A percentile compares a stretch with the other conserved stretches of the same genome.
Evolutionary conservation across 1,140 invertebrate species (phyloP).

Genomic region (Neuroterus valhalla): DNA sequence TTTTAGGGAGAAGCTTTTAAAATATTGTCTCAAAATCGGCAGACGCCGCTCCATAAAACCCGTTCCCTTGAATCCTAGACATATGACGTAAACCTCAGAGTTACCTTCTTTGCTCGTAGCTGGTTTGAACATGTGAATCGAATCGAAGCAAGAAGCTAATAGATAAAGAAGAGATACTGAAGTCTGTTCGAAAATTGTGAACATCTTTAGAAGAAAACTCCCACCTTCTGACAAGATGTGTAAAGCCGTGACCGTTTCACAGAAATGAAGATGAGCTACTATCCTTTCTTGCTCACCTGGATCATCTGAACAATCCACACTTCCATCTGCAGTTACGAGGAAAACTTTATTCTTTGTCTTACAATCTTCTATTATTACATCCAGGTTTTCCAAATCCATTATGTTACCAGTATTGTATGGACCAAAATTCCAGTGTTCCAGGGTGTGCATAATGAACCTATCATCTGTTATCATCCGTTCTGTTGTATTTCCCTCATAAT

Average conservation of each 20-base stretch:
- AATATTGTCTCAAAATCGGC: conserved; percentile 73
- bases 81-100: conserved; percentile 93
- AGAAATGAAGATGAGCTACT: conserved; percentile 86
- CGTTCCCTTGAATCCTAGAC: conserved; percentile 79
- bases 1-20: conserved; percentile 62
- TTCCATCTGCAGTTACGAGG: conserved; percentile 94
- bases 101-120: conserved; percentile 94
- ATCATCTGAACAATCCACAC: conserved; percentile 88
- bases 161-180: conserved; percentile 89
- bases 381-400: conserved; percentile 81
- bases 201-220: conserved; percentile 92
- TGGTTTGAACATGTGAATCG: conserved; percentile 89
- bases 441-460: conserved; percentile 86
- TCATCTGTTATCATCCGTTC: conserved; percentile 89
- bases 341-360: conserved; percentile 69
- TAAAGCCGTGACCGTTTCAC: conserved; percentile 87
- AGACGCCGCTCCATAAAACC: conserved; percentile 71
- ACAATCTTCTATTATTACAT: conserved; percentile 75
- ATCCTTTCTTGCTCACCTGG: conserved; percentile 90
- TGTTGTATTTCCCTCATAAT: conserved; percentile 89
- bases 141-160: conserved; percentile 83
- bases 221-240: conserved; percentile 83
- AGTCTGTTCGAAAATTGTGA: conserved; percentile 91
- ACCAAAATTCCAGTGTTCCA: conserved; percentile 91
- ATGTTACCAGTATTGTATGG: conserved; percentile 89